phyloP scores from a whole-genome alignment of 2,888 invertebrate species.

The Catocala nupta region DNA sequence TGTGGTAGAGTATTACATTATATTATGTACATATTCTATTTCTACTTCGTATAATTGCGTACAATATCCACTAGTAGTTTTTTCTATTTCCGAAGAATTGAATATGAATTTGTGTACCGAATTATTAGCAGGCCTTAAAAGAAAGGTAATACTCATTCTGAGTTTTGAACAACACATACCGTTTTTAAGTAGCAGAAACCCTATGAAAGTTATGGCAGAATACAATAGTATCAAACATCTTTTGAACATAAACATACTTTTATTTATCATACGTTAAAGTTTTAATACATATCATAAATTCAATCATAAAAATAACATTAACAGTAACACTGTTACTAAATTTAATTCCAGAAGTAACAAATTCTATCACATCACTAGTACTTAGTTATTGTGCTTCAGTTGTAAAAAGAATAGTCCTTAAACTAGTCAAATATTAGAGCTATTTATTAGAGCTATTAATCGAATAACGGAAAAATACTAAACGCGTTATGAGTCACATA shows the following conservation, averaged over 20 bases:
- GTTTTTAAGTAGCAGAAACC: no score
- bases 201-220: no score
- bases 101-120: no score
- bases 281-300: conserved; percentile 19
- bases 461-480: conserved; percentile 59
- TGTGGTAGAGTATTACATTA: no score
- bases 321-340: conserved; percentile 8
- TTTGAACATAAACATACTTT: not conserved
- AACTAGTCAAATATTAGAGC: conserved; percentile 42
- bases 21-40: no score
- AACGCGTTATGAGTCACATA: conserved; percentile 51
- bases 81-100: no score
- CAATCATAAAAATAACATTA: conserved; percentile 14
- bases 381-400: conserved; percentile 32
- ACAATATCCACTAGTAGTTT: no score
- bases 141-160: no score
- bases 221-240: no score
- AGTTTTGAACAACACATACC: no score
- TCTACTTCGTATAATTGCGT: no score
- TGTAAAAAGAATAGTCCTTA: conserved; percentile 26
- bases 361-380: conserved; percentile 40
- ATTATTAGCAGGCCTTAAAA: no score
- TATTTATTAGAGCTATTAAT: conserved; percentile 38
- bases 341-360: conserved; percentile 13
- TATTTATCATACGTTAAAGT: conserved; percentile 12